phyloP scores from a whole-genome alignment of 2,888 invertebrate species.

The Siphonodentalium dalli region DNA sequence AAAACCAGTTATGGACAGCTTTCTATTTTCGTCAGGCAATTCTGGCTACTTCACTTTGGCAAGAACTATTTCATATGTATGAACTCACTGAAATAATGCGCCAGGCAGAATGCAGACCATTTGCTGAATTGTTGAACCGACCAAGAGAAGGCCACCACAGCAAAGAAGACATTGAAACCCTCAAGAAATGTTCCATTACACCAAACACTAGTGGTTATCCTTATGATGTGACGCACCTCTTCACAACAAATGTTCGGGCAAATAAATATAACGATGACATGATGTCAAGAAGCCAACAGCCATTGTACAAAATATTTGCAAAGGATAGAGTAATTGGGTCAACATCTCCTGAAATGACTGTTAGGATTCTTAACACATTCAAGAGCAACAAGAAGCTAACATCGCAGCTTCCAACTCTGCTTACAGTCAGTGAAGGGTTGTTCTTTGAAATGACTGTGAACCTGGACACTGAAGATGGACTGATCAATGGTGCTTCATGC shows the following conservation, averaged over 20 bases:
- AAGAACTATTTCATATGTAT: conserved; percentile 16
- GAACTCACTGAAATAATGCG: conserved; percentile 30
- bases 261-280: conserved; percentile 16
- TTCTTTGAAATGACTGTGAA: conserved; percentile 25
- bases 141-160: conserved; percentile 25
- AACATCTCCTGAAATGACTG: conserved; percentile 4
- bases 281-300: background rate
- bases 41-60: conserved; percentile 30
- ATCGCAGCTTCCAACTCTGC: conserved; percentile 12
- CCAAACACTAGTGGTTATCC: conserved; percentile 14
- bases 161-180: conserved; percentile 16
- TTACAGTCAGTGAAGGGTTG: conserved; percentile 17
- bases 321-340: conserved; percentile 23
- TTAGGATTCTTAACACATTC: conserved; percentile 9
- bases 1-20: conserved; percentile 26
- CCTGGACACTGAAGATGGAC: conserved; percentile 29
- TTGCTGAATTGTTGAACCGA: conserved; percentile 31
- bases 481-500: conserved; percentile 34
- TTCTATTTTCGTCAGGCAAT: no score
- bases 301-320: conserved; percentile 17
- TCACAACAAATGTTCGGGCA: conserved; percentile 26
- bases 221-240: conserved; percentile 18
- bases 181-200: conserved; percentile 10
- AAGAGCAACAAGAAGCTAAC: conserved; percentile 10
- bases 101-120: conserved; percentile 25